Evolutionary conservation across 2,797 vertebrate species (phyloP), one percentile per base, ranked within the genome.

Genomic region (Molossus alvarezi): DNA sequence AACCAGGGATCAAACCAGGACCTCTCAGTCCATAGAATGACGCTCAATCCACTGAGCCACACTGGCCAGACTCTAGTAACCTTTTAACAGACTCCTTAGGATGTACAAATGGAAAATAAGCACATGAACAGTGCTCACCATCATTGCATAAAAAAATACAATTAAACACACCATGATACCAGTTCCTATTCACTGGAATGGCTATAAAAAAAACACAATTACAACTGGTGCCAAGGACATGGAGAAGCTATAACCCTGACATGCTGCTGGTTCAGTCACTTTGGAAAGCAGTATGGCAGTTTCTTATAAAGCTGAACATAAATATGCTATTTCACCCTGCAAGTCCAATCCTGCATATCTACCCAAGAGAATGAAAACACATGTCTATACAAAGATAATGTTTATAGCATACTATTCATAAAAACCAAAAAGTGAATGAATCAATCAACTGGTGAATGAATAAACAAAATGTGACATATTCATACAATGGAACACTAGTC

Each of bases 301-400:
- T 85, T 90, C 69, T 76, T 76, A 85, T 23, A 79, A 82, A 79
- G 76, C 45, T 55, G 71, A 86, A 83, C 12, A 53, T 29, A 79
- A 79, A 75, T 51, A 18, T 94, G 21, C 7, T 29, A 65, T 2
- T 45, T 62, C 72, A 90, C 57, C 11, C 57, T 79, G 51, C 33
- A 57, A 58, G 29, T 90, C 18, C 25, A 90, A 58, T 37, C 9
- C 45, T n/a, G 9, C 48, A 13, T 23, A 55, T 48, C 18, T 60
- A 79, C 11, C 57, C 23, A 48, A 77, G 25, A 87, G 57, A 79
- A 91, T 0, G 45, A 84, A 94, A 83, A 84, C 29, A n/a, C 10
- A 33, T 48, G n/a, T 73, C 91, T 51, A 45, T 33, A 60, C 1
- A 23, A 65, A 85, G 72, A 76, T 20, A 27, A 45, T 9, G 69